Evolutionary conservation across 2,888 invertebrate species (phyloP).

Genomic region (Drosophila anomelani): DNA sequence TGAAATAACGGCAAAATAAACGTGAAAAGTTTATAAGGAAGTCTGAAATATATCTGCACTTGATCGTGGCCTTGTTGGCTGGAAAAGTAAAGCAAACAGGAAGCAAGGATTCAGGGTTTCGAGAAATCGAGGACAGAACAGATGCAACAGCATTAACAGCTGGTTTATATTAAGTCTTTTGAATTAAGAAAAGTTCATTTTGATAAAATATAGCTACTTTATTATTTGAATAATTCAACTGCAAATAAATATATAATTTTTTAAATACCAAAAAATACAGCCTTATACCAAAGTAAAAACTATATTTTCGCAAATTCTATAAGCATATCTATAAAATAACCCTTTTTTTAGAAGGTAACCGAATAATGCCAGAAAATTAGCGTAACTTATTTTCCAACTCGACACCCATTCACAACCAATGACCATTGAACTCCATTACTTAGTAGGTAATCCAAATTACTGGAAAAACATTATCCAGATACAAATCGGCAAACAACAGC

Average conservation of each 20-base stretch:
- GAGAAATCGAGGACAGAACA: slow-evolving; percentile 16
- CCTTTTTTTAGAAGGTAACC: fast-evolving
- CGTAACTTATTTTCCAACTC: neutral
- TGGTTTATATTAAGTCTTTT: neutral
- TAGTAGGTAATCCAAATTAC: slow-evolving; percentile 2
- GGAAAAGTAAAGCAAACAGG: slow-evolving; percentile 17
- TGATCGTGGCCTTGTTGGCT: slow-evolving; percentile 1
- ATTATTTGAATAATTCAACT: neutral
- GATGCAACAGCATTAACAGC: slow-evolving; percentile 10
- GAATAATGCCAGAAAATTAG: neutral
- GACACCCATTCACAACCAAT: neutral
- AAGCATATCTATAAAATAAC: neutral
- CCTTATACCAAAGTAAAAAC: too few species aligned
- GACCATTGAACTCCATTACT: neutral
- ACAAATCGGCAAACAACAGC: slow-evolving; percentile 34
- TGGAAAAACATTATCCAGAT: slow-evolving; percentile 33
- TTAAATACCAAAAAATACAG: too few species aligned
- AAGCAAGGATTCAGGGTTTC: slow-evolving; percentile 3
- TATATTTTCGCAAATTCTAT: neutral
- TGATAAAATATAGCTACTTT: neutral
- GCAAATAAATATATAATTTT: too few species aligned
- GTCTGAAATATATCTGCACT: neutral
- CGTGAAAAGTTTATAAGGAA: too few species aligned
- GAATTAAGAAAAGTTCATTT: neutral
- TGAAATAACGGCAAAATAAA: slow-evolving; percentile 34